Percentiles rank a stretch among this genome's conserved stretches.
These are phyloP conservation scores for Calyptomena viridis DNA, from an alignment of 2,113 vertebrate species.

Conservation along the genomic window DNA sequence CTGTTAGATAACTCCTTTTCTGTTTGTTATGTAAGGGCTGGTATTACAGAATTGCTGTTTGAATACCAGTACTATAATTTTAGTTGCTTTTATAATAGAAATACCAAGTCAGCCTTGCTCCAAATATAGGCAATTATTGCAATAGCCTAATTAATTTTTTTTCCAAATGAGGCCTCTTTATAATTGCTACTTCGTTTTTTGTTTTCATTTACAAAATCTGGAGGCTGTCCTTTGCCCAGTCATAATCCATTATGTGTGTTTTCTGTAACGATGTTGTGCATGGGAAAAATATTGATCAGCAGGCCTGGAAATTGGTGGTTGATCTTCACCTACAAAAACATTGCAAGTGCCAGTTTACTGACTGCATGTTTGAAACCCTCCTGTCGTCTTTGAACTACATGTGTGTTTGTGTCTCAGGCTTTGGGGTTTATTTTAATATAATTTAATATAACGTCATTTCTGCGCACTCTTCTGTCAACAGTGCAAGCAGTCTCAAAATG, in stretches of 20 bases:
- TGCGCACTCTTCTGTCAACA: too few species aligned
- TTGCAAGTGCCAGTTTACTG: not conserved
- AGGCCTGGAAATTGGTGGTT: not conserved
- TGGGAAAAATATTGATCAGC: not conserved
- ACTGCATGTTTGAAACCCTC: not conserved
- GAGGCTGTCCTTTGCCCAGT: not conserved
- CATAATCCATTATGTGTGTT: not conserved
- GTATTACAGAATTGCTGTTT: conserved; percentile 33
- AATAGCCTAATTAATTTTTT: not conserved
- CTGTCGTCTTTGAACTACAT: not conserved
- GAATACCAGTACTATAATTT: conserved; percentile 47
- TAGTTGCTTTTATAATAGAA: conserved; percentile 35
- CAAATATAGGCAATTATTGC: conserved; percentile 24
- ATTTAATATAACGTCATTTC: not conserved
- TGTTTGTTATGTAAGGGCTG: conserved; percentile 45
- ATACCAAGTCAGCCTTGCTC: conserved; percentile 3
- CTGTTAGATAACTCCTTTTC: conserved; percentile 56
- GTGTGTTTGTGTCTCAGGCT: not conserved
- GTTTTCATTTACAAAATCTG: not conserved
- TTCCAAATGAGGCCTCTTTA: not conserved
- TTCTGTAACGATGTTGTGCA: not conserved
- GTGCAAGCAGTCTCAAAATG: not conserved
- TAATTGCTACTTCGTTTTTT: not conserved
- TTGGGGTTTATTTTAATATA: not conserved
- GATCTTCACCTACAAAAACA: not conserved